Evolutionary conservation across 2,888 invertebrate genomes (phyloP).

Genomic region (Eugnorisma glareosa): DNA sequence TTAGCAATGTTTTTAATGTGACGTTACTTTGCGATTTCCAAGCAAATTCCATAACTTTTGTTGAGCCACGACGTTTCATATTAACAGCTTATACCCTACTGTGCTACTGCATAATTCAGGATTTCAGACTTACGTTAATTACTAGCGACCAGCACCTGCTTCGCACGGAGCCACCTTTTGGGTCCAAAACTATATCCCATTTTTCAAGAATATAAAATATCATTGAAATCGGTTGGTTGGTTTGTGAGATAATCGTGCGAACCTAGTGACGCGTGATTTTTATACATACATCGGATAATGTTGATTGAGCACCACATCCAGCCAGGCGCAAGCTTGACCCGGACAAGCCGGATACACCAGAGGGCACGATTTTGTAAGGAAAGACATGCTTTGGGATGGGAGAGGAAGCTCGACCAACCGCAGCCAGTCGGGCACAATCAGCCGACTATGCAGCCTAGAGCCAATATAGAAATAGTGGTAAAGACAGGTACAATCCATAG

Average conservation of each 20-base stretch:
- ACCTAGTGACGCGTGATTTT: not conserved
- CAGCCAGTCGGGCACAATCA: too few species aligned
- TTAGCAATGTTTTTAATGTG: not conserved
- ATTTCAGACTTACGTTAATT: not conserved
- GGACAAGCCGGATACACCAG: too few species aligned
- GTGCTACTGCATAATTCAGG: not conserved
- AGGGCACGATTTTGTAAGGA: too few species aligned
- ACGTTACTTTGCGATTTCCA: not conserved
- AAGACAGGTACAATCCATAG: too few species aligned
- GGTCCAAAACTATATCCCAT: not conserved
- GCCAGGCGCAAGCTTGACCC: too few species aligned
- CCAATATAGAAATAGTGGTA: too few species aligned
- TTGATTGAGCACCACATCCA: too few species aligned
- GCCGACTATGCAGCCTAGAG: too few species aligned
- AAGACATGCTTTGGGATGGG: too few species aligned
- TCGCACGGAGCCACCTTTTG: not conserved
- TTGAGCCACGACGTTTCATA: not conserved
- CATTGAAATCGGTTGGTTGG: not conserved
- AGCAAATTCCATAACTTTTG: not conserved
- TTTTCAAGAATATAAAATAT: not conserved
- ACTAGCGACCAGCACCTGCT: not conserved
- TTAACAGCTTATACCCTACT: not conserved
- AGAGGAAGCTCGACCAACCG: too few species aligned
- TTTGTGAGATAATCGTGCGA: not conserved
- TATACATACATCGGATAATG: too few species aligned